These are phyloP conservation scores for Drosophila eohydei DNA, from an alignment of 2,888 invertebrate genomes.

Conservation along the genomic window DNA sequence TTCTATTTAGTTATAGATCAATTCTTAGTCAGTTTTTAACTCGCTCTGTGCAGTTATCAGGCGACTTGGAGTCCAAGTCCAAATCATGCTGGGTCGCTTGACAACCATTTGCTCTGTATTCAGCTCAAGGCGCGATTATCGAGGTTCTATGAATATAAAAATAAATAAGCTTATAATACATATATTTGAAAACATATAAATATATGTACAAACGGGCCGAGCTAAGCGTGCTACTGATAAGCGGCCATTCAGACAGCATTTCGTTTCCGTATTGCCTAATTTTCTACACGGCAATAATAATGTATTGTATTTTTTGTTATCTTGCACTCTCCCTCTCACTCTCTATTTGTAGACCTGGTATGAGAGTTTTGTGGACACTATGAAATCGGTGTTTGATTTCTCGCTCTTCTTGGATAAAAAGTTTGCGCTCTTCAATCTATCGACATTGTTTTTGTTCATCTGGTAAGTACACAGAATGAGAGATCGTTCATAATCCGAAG, in stretches of 20 bases:
- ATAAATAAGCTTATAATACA: constrained; percentile 5
- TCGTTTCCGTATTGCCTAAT: constrained; percentile 52
- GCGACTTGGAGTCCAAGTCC: constrained; percentile 49
- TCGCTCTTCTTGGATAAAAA: constrained; percentile 91
- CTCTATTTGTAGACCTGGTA: constrained; percentile 88
- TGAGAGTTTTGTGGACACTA: constrained; percentile 88
- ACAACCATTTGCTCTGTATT: constrained; percentile 41
- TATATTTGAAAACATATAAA: constrained; percentile 1
- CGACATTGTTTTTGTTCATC: constrained; percentile 94
- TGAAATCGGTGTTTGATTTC: constrained; percentile 92
- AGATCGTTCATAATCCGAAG: constrained; percentile 13
- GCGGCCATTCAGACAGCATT: constrained; percentile 32
- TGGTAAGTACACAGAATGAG: constrained; percentile 90
- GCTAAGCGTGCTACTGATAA: constrained; percentile 48
- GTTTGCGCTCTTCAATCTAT: constrained; percentile 92
- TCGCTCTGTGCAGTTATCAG: constrained; percentile 38
- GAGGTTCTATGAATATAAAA: constrained; percentile 23
- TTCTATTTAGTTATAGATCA: background rate
- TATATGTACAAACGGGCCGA: constrained; percentile 9
- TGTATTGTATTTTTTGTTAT: constrained; percentile 10
- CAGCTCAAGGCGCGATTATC: constrained; percentile 49
- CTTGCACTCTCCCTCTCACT: constrained; percentile 1
- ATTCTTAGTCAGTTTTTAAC: constrained; percentile 19
- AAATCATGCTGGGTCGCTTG: constrained; percentile 32
- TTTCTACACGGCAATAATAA: constrained; percentile 2